Evolutionary conservation across 2,888 invertebrate genomes (phyloP).

Genomic region (Ctenicera cuprea): DNA sequence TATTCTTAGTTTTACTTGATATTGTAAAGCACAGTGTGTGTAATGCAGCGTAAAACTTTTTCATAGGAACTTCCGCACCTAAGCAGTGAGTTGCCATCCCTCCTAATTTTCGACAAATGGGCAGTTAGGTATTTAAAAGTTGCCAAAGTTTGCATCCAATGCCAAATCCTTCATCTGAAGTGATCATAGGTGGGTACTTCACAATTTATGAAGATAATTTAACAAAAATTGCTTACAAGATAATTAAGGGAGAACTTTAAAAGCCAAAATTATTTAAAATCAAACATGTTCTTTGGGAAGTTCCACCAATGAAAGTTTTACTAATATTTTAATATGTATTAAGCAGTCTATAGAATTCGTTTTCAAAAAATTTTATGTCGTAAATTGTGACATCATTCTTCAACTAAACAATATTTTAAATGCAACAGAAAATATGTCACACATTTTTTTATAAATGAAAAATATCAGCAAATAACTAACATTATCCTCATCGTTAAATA

Average conservation of each 20-base stretch:
- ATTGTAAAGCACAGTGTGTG: conserved; percentile 51
- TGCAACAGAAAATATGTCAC: background rate
- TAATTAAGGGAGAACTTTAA: background rate
- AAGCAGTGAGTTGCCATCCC: background rate
- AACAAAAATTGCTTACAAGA: background rate
- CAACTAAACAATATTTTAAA: conserved; percentile 4
- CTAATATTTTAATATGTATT: conserved; percentile 42
- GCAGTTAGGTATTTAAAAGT: too few species aligned
- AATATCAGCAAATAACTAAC: background rate
- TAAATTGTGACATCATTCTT: conserved; percentile 21
- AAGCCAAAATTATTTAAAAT: background rate
- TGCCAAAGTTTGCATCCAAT: too few species aligned
- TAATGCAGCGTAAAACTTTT: conserved; percentile 40
- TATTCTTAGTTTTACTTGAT: conserved; percentile 46
- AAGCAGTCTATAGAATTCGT: conserved; percentile 53
- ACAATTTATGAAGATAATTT: too few species aligned
- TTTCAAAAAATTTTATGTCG: conserved; percentile 18
- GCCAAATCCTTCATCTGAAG: too few species aligned
- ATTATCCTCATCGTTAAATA: background rate
- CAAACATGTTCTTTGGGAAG: conserved; percentile 25
- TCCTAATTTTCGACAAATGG: background rate
- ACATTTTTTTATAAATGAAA: background rate
- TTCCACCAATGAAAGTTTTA: conserved; percentile 24
- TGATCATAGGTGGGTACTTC: too few species aligned
- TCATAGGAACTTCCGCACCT: conserved; percentile 21